phyloP scores from a whole-genome alignment of 2,888 invertebrate genomes.

The Dryobotodes eremita region DNA sequence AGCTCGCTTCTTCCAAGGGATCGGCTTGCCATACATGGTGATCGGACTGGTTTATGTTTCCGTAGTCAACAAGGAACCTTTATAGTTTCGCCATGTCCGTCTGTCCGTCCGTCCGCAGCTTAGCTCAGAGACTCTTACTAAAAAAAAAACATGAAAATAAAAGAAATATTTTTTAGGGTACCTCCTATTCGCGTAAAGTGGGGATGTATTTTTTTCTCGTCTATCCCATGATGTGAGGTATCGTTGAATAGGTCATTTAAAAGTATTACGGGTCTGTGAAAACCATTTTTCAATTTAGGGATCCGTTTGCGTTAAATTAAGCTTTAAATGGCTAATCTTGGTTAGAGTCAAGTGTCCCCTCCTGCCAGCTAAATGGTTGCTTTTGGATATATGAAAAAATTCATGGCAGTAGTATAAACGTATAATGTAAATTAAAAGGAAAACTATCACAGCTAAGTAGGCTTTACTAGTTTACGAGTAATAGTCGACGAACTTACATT shows the following conservation, averaged over 20 bases:
- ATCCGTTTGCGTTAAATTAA: not conserved
- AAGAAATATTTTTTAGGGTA: not conserved
- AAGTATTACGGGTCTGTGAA: too few species aligned
- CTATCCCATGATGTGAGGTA: not conserved
- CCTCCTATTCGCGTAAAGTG: not conserved
- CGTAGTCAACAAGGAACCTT: too few species aligned
- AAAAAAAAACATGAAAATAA: not conserved
- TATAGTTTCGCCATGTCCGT: not conserved
- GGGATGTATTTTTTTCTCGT: not conserved
- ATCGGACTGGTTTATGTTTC: too few species aligned
- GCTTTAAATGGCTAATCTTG: not conserved
- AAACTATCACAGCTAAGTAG: not conserved
- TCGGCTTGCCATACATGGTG: too few species aligned
- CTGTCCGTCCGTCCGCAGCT: too few species aligned
- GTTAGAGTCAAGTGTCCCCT: not conserved
- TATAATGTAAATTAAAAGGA: not conserved
- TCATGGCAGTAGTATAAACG: not conserved
- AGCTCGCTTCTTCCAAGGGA: too few species aligned
- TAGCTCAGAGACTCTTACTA: not conserved
- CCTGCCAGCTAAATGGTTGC: too few species aligned
- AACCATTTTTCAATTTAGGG: too few species aligned
- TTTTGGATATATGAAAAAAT: too few species aligned
- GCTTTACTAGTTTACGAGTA: not conserved
- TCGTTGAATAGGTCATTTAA: too few species aligned
- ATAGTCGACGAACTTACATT: not conserved